Conservation (phyloP, 2,888 invertebrate species). For the Drosophila algonquin region DNA sequence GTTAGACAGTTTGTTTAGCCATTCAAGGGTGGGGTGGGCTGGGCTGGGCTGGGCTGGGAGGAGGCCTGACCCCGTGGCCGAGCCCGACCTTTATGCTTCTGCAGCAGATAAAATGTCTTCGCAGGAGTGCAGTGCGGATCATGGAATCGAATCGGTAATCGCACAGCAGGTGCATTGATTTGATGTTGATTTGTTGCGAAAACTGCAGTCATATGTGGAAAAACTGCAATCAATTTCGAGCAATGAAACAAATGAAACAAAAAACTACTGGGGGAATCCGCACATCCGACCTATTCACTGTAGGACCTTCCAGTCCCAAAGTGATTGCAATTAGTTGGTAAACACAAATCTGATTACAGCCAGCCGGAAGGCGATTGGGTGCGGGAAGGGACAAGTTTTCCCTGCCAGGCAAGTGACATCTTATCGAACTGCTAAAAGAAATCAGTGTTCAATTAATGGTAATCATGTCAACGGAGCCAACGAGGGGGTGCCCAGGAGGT, state of each 20-base stretch:
- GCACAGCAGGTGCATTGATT: background rate
- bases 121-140: background rate
- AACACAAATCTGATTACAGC: background rate
- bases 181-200: background rate
- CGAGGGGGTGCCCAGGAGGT: background rate
- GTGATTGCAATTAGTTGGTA: background rate
- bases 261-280: no score
- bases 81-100: background rate
- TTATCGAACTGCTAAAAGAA: conserved; percentile 48
- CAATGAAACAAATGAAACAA: no score
- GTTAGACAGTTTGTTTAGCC: background rate
- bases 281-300: background rate
- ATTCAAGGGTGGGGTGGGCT: background rate
- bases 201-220: background rate
- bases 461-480: conserved; percentile 62
- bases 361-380: no score
- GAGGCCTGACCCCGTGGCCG: background rate
- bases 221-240: background rate
- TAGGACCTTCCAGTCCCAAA: background rate
- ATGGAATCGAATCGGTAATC: background rate
- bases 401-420: no score
- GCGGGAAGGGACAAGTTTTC: no score
- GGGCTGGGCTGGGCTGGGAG: no score
- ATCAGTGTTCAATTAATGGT: conserved; percentile 72
- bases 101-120: background rate